These are phyloP conservation scores for Corynorhinus townsendii DNA, from an alignment of 2,113 vertebrate species.

Conservation along the genomic window DNA sequence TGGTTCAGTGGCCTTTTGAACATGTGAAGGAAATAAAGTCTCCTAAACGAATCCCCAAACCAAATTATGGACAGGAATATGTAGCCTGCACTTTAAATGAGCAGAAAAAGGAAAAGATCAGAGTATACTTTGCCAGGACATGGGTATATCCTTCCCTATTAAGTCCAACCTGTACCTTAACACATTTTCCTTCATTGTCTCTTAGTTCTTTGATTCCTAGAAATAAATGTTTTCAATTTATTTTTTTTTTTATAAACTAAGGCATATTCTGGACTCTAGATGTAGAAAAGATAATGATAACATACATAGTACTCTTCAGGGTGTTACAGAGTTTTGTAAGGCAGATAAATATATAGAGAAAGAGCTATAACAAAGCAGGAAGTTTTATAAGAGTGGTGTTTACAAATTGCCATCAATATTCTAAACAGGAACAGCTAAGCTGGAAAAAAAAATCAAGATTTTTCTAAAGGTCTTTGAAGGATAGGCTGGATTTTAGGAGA, in stretches of 20 bases:
- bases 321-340: background rate
- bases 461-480: background rate
- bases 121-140: background rate
- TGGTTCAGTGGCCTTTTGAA: background rate
- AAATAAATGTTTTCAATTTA: background rate
- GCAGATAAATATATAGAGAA: background rate
- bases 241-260: background rate
- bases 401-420: background rate
- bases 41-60: too few relatives aligned
- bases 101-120: background rate
- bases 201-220: background rate
- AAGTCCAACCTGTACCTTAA: background rate
- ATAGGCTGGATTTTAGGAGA: background rate
- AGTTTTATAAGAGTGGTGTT: background rate
- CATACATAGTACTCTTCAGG: fast-evolving
- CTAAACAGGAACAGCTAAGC: background rate
- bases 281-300: background rate
- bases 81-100: background rate
- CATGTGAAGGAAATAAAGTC: background rate
- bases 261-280: fast-evolving
- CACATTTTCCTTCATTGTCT: background rate
- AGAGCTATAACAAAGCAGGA: background rate
- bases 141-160: background rate
- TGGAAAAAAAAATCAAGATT: background rate
- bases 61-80: background rate